These are phyloP conservation scores for Pedetes capensis DNA, from an alignment of 2,113 vertebrate species.

Conservation along the genomic window DNA sequence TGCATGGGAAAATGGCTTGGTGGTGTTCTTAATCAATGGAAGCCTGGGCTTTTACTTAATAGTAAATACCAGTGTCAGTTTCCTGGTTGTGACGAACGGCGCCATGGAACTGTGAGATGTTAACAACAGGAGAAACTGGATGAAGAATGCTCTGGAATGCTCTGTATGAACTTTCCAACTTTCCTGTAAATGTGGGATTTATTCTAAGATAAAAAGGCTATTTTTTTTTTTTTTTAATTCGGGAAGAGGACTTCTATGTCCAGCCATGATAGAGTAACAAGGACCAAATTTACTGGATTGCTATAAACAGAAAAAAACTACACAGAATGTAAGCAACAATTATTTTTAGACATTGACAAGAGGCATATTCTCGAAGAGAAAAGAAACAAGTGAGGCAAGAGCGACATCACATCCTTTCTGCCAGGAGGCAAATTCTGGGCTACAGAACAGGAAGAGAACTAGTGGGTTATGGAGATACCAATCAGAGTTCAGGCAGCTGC, in stretches of 20 bases:
- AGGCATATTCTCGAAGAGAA: not conserved
- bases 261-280: not conserved
- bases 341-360: constrained; percentile 3
- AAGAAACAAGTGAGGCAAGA: not conserved
- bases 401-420: not conserved
- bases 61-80: not conserved
- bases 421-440: not conserved
- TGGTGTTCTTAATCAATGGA: not conserved
- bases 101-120: not conserved
- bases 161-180: not conserved
- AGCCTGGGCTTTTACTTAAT: not conserved
- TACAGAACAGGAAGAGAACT: not conserved
- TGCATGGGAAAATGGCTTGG: not conserved
- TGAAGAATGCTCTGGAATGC: not conserved
- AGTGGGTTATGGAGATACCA: not conserved
- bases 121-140: not conserved
- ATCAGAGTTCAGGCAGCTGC: not conserved
- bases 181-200: not conserved
- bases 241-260: not conserved
- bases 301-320: not conserved
- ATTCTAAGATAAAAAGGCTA: not conserved
- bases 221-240: not conserved
- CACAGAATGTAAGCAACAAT: not conserved
- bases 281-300: not conserved
- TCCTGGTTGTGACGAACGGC: not conserved